Evolutionary conservation across 2,113 vertebrate species (phyloP).

Genomic region (Xiphophorus couchianus): DNA sequence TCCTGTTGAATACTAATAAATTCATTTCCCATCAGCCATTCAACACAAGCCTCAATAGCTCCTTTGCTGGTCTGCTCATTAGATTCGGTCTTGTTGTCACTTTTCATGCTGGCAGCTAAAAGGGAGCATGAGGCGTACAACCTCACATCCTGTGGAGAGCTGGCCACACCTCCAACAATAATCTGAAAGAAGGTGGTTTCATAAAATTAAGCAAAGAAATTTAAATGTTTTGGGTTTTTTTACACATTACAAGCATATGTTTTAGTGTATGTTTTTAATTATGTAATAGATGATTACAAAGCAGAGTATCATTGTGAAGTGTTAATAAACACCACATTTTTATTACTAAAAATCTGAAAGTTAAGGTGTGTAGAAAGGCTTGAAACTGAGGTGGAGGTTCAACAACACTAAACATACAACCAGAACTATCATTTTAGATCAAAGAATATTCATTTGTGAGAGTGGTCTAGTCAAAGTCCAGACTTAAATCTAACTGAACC

Average conservation of each 20-base stretch:
- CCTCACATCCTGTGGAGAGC: slow-evolving; percentile 87
- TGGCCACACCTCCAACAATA: slow-evolving; percentile 91
- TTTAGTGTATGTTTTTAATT: neutral
- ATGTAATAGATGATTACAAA: neutral
- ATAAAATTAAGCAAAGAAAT: too few relatives aligned
- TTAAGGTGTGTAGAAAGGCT: too few relatives aligned
- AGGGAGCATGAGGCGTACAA: slow-evolving; percentile 91
- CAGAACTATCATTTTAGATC: too few relatives aligned
- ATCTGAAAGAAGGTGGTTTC: slow-evolving; percentile 78
- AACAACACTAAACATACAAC: too few relatives aligned
- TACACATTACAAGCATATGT: neutral
- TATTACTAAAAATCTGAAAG: too few relatives aligned
- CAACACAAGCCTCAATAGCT: slow-evolving; percentile 87
- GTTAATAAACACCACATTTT: too few relatives aligned
- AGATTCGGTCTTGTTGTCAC: slow-evolving; percentile 17
- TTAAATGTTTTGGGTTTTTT: too few relatives aligned
- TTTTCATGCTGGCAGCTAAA: slow-evolving; percentile 82
- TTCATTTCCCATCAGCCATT: slow-evolving; percentile 94
- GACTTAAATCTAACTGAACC: too few relatives aligned
- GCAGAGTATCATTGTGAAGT: neutral
- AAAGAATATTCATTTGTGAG: too few relatives aligned
- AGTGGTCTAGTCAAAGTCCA: too few relatives aligned
- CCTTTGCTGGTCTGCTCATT: slow-evolving; percentile 69
- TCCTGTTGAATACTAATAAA: slow-evolving; percentile 88
- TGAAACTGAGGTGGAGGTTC: too few relatives aligned